Evolutionary conservation across 2,888 invertebrate species (phyloP), one percentile per base, ranked within the genome.

Genomic region (Catocala nupta): DNA sequence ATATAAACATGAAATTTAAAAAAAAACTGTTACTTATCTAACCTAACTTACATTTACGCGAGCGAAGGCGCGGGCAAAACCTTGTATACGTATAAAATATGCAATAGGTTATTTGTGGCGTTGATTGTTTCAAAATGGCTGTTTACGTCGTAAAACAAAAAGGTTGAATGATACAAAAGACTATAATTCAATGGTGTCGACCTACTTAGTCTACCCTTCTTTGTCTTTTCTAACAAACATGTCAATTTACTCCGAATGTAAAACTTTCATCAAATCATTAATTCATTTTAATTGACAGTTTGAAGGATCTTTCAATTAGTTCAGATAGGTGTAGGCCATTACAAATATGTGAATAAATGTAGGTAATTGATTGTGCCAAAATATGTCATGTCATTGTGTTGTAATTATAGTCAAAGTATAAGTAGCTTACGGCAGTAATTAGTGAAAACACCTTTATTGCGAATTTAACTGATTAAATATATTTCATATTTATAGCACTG

Each of bases 251-350:
- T 65, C 62, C 42, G 65, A 68, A 51, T 63, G 61, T 75, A 69
- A 69, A 74, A 71, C 69, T 74, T 62, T 76, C 71, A 63, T 54
- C 72, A 48, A 49, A 47, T 49, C 63, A 33, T 66, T 70, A 65
- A 77, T 77, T 64, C 57, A 42, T 63, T 65, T 68, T 63, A 71
- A 73, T 74, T 61, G 63, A 64, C 39, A 56, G 57, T 54, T 65
- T 16, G 39, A 50, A 49, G 42, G 55, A 50, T 36, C 13, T 36
- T 8, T 49, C 25, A 60, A 65, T 65, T 56, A 54, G 59, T 49
- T 55, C 9, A 42, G 51, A 53, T 51, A 13, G 13, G 25, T 39
- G 8, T 34, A 42, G 45, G 45, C 11, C 2, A 42, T 54, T 48
- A 48, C 42, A 25, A 12, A 47, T 16, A n/a, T 47, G 47, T 12